Evolutionary conservation across 2,797 vertebrate genomes (phyloP).

Genomic region (Ptychadena robeensis): DNA sequence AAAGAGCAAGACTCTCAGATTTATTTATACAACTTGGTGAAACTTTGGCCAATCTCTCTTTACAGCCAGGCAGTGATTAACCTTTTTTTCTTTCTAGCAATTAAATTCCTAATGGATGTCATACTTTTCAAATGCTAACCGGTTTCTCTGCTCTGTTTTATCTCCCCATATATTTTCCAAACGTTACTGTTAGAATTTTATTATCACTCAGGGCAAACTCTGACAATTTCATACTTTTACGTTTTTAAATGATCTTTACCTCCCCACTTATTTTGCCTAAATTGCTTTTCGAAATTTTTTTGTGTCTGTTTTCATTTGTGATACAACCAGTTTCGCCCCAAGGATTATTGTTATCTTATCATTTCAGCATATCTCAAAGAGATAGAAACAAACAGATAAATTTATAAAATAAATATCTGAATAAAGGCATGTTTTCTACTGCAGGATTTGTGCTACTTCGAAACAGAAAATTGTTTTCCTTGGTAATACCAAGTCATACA

Average conservation of each 20-base stretch:
- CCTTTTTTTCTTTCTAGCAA: conserved; percentile 39
- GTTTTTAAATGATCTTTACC: conserved; percentile 49
- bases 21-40: conserved; percentile 23
- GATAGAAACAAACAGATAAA: not conserved
- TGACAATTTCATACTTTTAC: conserved; percentile 56
- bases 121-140: conserved; percentile 31
- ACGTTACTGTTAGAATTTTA: conserved; percentile 40
- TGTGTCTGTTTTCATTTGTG: conserved; percentile 25
- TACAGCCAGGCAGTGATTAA: conserved; percentile 49
- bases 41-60: conserved; percentile 22
- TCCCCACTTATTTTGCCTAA: conserved; percentile 52
- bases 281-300: conserved; percentile 42
- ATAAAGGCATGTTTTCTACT: not conserved
- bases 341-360: not conserved
- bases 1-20: not conserved
- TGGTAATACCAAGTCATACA: no score
- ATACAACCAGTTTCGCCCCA: not conserved
- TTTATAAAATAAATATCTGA: no score
- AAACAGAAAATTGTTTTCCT: not conserved
- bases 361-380: not conserved
- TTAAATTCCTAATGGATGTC: conserved; percentile 50
- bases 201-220: conserved; percentile 47
- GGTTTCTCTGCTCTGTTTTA: conserved; percentile 46
- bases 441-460: not conserved
- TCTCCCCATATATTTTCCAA: conserved; percentile 36